Evolutionary conservation across 2,888 invertebrate genomes (phyloP), one percentile per base, ranked within the genome.

Genomic region (Aspidiotus rigidus): DNA sequence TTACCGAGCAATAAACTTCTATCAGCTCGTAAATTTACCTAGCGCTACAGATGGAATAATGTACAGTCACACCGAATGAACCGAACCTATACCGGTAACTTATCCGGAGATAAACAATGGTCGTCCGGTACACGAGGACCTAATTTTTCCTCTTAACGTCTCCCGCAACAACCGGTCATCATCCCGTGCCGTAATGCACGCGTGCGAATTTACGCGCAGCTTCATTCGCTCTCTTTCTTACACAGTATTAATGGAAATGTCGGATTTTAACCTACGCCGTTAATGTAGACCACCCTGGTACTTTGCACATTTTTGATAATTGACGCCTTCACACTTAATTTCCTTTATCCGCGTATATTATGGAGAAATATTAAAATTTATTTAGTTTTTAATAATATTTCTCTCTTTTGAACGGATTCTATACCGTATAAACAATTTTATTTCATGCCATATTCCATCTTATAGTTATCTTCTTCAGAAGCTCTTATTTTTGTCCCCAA

Each of bases 1-100:
- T 64, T 11, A 7, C 56, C 10, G 13, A 41, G 66, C 56, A 66
- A 66, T 66, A 66, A 66, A 66, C 56, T 66, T 66, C 66, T 66
- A 66, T 66, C 66, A 66, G 66, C 66, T 66, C 66, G 66, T 66
- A 66, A 66, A 66, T 66, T 57, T 56, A 42, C 56, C 40, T 56
- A 64, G 41, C 55, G 55, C 64, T 55, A 28, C 15, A 55, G 55
- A 64, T 64, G 49, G n/a, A 54, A 53, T 64, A 64, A 64, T 64
- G 64, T 64, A 64, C 64, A 28, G 28, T 28, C 28, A 28, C 28
- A 28, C 28, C 28, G 28, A 28, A 28, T 28, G 28, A 28, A 6
- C 49, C 64, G 56, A 64, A 64, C 55, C 53, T 64, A 64, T 64
- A 28, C 28, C 28, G 28, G 28, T 28, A 28, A 28, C 28, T 28